Conservation (phyloP, 2,888 invertebrate species). For the Eretmocerus hayati region DNA sequence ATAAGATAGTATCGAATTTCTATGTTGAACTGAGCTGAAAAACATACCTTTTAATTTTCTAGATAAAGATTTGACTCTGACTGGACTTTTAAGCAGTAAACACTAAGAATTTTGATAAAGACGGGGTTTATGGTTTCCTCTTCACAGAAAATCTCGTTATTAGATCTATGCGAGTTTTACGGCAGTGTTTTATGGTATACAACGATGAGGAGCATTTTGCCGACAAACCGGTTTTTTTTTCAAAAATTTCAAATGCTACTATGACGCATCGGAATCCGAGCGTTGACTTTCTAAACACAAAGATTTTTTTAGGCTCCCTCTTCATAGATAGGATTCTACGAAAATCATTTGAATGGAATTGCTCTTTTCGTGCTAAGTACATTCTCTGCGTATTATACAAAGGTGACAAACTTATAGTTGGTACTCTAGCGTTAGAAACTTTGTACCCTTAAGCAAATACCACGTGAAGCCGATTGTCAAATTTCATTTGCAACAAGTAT, state of each 20-base stretch:
- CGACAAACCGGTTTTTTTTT: slow-evolving; percentile 40
- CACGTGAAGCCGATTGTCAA: too few relatives aligned
- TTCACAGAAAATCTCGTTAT: neutral
- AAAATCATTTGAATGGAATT: neutral
- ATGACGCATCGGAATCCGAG: neutral
- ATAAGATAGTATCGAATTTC: too few relatives aligned
- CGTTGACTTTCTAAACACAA: neutral
- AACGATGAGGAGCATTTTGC: slow-evolving; percentile 34
- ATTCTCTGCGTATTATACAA: too few relatives aligned
- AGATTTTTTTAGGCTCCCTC: neutral
- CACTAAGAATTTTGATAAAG: neutral
- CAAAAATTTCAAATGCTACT: slow-evolving; percentile 33
- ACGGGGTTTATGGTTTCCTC: neutral
- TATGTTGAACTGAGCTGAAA: too few relatives aligned
- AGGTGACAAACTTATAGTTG: too few relatives aligned
- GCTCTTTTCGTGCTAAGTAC: neutral
- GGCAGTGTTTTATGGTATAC: slow-evolving; percentile 2
- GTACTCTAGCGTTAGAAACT: too few relatives aligned
- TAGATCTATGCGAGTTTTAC: neutral
- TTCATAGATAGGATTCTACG: neutral
- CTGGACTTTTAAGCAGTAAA: too few relatives aligned
- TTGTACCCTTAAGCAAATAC: too few relatives aligned
- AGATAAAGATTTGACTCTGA: too few relatives aligned
- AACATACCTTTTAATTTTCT: too few relatives aligned
- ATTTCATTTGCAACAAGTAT: too few relatives aligned